Conservation (phyloP, 2,797 vertebrate species). For the Trematomus bernacchii region DNA sequence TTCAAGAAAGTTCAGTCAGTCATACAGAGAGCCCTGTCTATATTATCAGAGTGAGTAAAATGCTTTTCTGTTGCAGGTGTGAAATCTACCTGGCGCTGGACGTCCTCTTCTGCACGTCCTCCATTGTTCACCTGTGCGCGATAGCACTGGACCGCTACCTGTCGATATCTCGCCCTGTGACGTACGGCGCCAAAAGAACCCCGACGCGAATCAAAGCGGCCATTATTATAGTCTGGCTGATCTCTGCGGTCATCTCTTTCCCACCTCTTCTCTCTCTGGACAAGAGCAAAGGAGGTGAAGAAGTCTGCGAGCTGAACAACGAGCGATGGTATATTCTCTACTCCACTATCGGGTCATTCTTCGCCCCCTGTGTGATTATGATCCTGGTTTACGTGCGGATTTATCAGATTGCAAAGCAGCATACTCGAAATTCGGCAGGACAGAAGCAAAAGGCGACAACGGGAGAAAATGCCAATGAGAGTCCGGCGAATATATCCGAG, state of each 20-base stretch:
- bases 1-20: too few species aligned
- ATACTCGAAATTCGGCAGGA: constrained; percentile 77
- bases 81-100: constrained; percentile 92
- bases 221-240: constrained; percentile 91
- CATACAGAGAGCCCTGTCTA: too few species aligned
- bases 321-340: constrained; percentile 93
- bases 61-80: constrained; percentile 38
- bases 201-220: constrained; percentile 87
- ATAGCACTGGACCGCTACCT: constrained; percentile 94
- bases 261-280: constrained; percentile 89
- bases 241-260: constrained; percentile 91
- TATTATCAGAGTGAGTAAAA: too few species aligned
- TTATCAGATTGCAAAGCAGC: constrained; percentile 91
- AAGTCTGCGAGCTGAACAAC: constrained; percentile 87
- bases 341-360: constrained; percentile 93
- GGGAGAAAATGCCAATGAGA: not conserved
- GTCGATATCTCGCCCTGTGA: constrained; percentile 89
- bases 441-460: constrained; percentile 43
- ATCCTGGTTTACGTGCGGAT: constrained; percentile 93
- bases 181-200: constrained; percentile 88
- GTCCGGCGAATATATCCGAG: constrained; percentile 4
- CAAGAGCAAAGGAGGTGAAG: constrained; percentile 70
- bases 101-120: constrained; percentile 94
- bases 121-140: constrained; percentile 93
- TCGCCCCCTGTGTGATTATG: constrained; percentile 94